Base-by-base conservation (phyloP, 2,113 vertebrate species). In the Epinephelus fuscoguttatus region DNA sequence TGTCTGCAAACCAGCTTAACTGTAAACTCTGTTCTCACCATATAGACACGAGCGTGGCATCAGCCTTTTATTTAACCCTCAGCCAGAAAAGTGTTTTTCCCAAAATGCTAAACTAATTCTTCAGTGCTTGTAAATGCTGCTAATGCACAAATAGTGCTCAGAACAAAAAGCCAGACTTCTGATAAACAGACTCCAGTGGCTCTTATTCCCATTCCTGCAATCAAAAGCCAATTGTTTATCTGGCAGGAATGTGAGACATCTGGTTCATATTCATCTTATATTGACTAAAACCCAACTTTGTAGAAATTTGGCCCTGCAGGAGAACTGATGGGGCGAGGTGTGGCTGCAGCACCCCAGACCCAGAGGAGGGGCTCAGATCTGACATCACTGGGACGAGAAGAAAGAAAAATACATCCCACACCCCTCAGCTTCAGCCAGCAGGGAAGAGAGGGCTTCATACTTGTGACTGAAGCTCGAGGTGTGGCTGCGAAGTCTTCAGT, bases 391-490 rank as follows among this genome's bases (percentile, higher is more conserved):
- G 13, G 72, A 67, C 19, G 3, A 47, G 17, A 23, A 62, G 23
- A 45, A 25, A 70, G 60, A 72, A 73, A 64, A 68, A 57, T 64
- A 56, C 1, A 3, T n/a, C 71, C 64, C 68, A 71, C 70, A 56
- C 59, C 83, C 61, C 17, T 78, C 1, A 3, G 17, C 56, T 42
- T 73, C 62, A 84, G 66, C 70, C 84, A 78, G 76, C 62, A 53
- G 19, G 30, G 45, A 62, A 53, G 75, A 52, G 37, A 37, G 74
- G 55, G 78, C 30, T 78, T 77, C 45, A 23, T 53, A 21, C 12
- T 69, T 40, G 60, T 52, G 12, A 64, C 47, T 72, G 59, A 83
- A 57, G 42, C 62, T n/a, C 12, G 77, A 91, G 86, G 52, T 84
- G 88, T 75, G 85, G 75, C 53, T 75, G 37, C 71, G 64, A 1